Conservation (phyloP, 2,797 vertebrate species). For the Buphagus erythrorhynchus region DNA sequence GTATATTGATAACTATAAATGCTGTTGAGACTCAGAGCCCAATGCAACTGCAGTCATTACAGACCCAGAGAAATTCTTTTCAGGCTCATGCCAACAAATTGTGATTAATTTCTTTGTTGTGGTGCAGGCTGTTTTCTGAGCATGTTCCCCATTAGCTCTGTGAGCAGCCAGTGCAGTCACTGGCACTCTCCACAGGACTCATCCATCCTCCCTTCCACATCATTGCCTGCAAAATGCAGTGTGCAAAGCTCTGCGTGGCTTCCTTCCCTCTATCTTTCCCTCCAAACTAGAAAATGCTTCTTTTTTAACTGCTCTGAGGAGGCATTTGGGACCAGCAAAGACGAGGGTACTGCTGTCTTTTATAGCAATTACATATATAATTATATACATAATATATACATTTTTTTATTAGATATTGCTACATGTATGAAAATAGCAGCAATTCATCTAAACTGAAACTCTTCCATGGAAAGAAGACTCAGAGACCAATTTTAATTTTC, state of each 20-base stretch:
- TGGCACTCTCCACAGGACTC: background rate
- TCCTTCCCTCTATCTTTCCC: background rate
- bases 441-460: background rate
- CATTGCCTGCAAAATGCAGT: background rate
- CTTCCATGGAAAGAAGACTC: background rate
- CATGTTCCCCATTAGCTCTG: background rate
- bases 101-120: constrained; percentile 28
- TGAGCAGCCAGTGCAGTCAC: background rate
- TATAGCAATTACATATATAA: background rate
- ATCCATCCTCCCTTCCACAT: background rate
- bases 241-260: background rate
- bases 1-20: background rate
- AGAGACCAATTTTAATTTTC: background rate
- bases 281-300: background rate
- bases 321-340: background rate
- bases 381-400: background rate
- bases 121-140: background rate
- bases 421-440: background rate
- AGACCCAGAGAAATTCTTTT: background rate
- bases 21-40: background rate
- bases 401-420: background rate
- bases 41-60: background rate
- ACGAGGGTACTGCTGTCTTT: background rate
- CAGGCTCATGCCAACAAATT: background rate
- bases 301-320: background rate